Base-by-base conservation (phyloP, 2,888 invertebrate species). In the Diadegma fenestrale region DNA sequence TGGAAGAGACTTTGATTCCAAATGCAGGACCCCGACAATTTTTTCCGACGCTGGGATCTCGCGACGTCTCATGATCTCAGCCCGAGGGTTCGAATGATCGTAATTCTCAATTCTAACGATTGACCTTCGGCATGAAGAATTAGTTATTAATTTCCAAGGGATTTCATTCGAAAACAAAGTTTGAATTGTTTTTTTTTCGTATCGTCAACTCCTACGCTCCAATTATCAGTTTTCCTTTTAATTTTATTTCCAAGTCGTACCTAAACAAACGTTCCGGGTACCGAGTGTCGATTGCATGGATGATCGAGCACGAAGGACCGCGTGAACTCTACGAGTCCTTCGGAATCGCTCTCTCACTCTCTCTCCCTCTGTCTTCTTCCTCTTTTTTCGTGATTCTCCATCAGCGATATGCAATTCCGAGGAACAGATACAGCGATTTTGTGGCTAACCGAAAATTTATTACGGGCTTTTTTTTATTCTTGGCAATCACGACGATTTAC, bases 301-400 rank as follows among this genome's bases (percentile, higher is more conserved):
- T 82, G 85, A 82, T 66, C 85, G 85, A 82, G 66, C 85, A 85
- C 72, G 41, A 75, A 85, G 68, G 69, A 85, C 69, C 85, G 58
- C 68, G 58, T 58, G 54, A 75, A 58, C 69, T 63, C 64, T 78
- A 51, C 19, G 14, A 19, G 43, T 73, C 51, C 54, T 76, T 72
- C 79, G 82, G 82, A 76, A 79, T 85, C 63, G 73, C 8, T 45
- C 33, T 51, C 30, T n/a, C 61, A 17, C n/a, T 43, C 41, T 33
- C 33, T 6, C 43, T 45, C 30, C 3, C 26, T 37, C 19, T 45
- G 14, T 30, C 22, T 64, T 51, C 37, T 30, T 71, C 71, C 10
- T 37, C 37, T 37, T 37, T 37, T 12, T 48, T n/a, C 33, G 48
- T 19, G 19, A 33, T 33, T 5, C 33, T 48, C 14, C 58, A 14